phyloP scores from a whole-genome alignment of 2,888 invertebrate genomes.

The Cynaeus angustus region DNA sequence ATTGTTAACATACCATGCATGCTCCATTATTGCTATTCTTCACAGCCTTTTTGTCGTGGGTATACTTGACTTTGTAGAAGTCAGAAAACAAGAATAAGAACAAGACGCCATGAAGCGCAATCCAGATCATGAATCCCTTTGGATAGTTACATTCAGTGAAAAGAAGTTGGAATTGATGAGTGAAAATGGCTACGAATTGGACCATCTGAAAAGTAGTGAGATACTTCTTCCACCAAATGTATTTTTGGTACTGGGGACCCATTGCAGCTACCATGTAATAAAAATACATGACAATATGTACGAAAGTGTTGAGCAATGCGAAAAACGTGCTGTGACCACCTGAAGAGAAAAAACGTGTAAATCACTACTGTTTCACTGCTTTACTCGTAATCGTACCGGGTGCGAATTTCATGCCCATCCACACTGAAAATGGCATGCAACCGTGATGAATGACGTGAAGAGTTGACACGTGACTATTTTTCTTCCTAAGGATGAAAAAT shows the following conservation, averaged over 20 bases:
- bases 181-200: conserved; percentile 94
- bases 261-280: conserved; percentile 97
- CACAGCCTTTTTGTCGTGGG: conserved; percentile 68
- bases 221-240: conserved; percentile 98
- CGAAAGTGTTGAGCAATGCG: conserved; percentile 93
- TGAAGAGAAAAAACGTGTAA: conserved; percentile 11
- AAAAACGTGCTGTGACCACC: conserved; percentile 98
- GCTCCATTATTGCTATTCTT: conserved; percentile 69
- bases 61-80: conserved; percentile 92
- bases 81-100: conserved; percentile 96
- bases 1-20: conserved; percentile 81
- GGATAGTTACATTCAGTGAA: conserved; percentile 95
- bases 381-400: conserved; percentile 77
- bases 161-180: conserved; percentile 92
- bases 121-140: conserved; percentile 93
- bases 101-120: conserved; percentile 93
- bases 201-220: conserved; percentile 95
- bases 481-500: conserved; percentile 95
- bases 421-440: conserved; percentile 94
- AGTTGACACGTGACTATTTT: conserved; percentile 91
- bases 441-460: conserved; percentile 97
- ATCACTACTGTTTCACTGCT: conserved; percentile 44
- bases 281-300: conserved; percentile 97
- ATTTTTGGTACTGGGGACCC: conserved; percentile 94
- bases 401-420: conserved; percentile 96